Conservation (phyloP, 2,888 invertebrate species). For the Parnassius smintheus region DNA sequence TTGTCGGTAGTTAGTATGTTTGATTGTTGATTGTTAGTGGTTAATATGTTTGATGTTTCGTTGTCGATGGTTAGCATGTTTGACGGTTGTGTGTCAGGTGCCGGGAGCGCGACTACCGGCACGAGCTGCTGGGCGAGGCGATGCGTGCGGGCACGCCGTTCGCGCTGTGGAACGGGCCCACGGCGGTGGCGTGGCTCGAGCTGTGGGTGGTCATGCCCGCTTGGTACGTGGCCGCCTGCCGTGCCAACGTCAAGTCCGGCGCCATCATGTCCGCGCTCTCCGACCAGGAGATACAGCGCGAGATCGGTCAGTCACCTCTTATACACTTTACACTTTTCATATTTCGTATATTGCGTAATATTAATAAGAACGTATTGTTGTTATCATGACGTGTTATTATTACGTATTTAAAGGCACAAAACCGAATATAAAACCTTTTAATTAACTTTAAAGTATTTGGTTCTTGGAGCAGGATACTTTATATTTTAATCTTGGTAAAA, state of each 20-base stretch:
- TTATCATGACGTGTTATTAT: too few relatives aligned
- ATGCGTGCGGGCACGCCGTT: slow-evolving; percentile 99
- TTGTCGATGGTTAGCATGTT: not conserved
- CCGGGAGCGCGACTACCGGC: slow-evolving; percentile 90
- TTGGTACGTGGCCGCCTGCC: slow-evolving; percentile 98
- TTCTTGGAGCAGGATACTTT: not conserved
- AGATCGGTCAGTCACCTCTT: slow-evolving; percentile 87
- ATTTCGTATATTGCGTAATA: too few relatives aligned
- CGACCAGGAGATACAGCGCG: slow-evolving; percentile 99
- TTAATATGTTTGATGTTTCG: too few relatives aligned
- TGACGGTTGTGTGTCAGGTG: not conserved
- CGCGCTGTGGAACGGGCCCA: slow-evolving; percentile 99
- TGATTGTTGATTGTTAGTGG: too few relatives aligned
- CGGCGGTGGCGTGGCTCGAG: slow-evolving; percentile 99
- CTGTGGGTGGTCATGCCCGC: slow-evolving; percentile 99
- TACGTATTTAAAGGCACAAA: too few relatives aligned
- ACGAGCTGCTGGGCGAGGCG: slow-evolving; percentile 98
- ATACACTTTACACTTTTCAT: too few relatives aligned
- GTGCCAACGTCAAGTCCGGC: slow-evolving; percentile 99
- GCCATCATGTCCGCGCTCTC: slow-evolving; percentile 99
- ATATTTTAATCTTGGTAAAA: too few relatives aligned
- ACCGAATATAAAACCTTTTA: not conserved
- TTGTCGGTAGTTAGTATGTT: not conserved
- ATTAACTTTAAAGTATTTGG: not conserved
- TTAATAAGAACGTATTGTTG: too few relatives aligned